Conservation (phyloP, 2,797 vertebrate species). For the Natrix natrix region DNA sequence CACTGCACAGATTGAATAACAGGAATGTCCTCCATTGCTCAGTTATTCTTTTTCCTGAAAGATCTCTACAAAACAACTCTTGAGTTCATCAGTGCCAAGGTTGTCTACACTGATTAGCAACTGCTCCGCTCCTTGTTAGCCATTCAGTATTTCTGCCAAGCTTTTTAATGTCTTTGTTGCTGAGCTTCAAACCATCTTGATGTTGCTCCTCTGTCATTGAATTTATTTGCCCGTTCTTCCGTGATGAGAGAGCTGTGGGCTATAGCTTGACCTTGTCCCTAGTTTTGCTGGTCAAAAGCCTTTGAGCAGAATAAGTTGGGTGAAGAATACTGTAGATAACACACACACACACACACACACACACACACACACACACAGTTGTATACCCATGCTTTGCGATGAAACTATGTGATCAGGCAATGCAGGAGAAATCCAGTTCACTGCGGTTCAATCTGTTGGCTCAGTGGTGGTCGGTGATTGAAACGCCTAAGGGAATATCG, state of each 20-base stretch:
- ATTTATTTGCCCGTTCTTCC: not conserved
- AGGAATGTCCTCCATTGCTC: not conserved
- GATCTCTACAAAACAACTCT: not conserved
- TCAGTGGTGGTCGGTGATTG: no score
- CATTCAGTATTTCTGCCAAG: not conserved
- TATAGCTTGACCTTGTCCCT: not conserved
- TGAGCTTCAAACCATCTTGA: not conserved
- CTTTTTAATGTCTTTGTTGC: not conserved
- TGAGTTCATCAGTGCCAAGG: not conserved
- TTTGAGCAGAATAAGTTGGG: not conserved
- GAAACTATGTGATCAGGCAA: no score
- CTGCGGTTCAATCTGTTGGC: no score
- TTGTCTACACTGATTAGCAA: not conserved
- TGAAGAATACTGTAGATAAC: not conserved
- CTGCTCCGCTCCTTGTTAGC: not conserved
- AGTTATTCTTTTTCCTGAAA: not conserved
- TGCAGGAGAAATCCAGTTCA: no score
- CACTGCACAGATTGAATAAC: no score
- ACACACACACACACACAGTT: no score
- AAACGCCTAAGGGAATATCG: no score
- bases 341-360: no score
- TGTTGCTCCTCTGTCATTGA: not conserved
- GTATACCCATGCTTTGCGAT: no score
- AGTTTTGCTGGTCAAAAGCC: not conserved
- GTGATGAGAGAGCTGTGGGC: not conserved